phyloP scores from a whole-genome alignment of 2,888 invertebrate species.

The Orthosia gracilis region DNA sequence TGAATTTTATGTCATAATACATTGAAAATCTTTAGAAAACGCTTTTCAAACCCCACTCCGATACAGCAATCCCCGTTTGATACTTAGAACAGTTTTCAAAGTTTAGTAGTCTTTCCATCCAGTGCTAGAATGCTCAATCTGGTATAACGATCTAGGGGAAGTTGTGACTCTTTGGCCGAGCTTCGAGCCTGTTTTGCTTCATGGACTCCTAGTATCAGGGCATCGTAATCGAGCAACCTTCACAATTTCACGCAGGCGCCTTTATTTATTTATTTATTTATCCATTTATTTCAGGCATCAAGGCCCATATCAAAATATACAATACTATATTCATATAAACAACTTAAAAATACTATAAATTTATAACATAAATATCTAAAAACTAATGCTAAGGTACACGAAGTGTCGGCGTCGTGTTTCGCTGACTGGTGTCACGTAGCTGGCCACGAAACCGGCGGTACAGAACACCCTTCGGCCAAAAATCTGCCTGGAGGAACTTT shows the following conservation, averaged over 20 bases:
- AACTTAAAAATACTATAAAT: too few relatives aligned
- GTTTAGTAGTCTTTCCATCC: background rate
- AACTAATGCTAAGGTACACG: too few relatives aligned
- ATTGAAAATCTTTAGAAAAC: constrained; percentile 1
- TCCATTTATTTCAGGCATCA: too few relatives aligned
- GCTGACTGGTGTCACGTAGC: too few relatives aligned
- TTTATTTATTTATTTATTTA: too few relatives aligned
- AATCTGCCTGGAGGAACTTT: too few relatives aligned
- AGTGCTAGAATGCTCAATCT: background rate
- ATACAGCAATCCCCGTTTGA: background rate
- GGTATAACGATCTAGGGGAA: background rate
- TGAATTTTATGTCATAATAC: constrained; percentile 9
- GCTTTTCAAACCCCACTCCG: background rate
- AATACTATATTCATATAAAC: too few relatives aligned
- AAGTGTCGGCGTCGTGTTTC: too few relatives aligned
- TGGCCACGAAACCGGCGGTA: too few relatives aligned
- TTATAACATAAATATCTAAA: too few relatives aligned
- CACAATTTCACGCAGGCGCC: background rate
- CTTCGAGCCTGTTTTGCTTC: background rate
- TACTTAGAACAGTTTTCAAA: constrained; percentile 3
- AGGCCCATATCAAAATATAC: too few relatives aligned
- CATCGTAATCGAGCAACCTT: background rate
- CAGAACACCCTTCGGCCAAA: too few relatives aligned
- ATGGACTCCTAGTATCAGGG: constrained; percentile 13
- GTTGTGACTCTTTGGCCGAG: background rate